Percentiles rank a stretch among this genome's conserved stretches.
Conservation (phyloP, 2,797 vertebrate genomes). For the Euthynnus affinis region DNA sequence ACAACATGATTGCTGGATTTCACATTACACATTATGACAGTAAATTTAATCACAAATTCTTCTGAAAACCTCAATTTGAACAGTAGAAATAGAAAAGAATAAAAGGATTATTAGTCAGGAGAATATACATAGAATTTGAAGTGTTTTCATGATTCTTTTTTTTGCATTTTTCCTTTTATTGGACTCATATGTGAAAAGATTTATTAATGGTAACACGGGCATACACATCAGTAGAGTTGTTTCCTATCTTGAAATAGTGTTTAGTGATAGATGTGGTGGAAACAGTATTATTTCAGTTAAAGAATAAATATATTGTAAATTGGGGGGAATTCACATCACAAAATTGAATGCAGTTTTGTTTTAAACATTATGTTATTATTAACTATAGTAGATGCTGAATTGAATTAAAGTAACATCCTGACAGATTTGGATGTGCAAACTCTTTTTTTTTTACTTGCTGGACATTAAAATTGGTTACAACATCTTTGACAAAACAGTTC, state of each 20-base stretch:
- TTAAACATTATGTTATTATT: too few relatives aligned
- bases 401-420: too few relatives aligned
- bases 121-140: background rate
- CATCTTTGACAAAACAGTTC: too few relatives aligned
- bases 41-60: background rate
- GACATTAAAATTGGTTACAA: too few relatives aligned
- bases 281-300: background rate
- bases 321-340: background rate
- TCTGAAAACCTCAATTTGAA: background rate
- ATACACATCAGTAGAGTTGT: too few relatives aligned
- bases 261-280: too few relatives aligned
- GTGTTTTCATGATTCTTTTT: background rate
- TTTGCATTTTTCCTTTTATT: too few relatives aligned
- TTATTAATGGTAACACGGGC: background rate
- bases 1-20: slow-evolving; percentile 1
- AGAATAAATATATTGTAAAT: background rate
- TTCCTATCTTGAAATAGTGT: too few relatives aligned
- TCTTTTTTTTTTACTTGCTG: too few relatives aligned
- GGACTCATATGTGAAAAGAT: background rate
- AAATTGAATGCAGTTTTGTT: background rate
- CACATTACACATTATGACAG: background rate
- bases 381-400: too few relatives aligned
- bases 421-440: too few relatives aligned
- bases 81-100: background rate
- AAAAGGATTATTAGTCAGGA: background rate